phyloP scores from a whole-genome alignment of 1,140 invertebrate genomes.

The Tachypleus tridentatus region DNA sequence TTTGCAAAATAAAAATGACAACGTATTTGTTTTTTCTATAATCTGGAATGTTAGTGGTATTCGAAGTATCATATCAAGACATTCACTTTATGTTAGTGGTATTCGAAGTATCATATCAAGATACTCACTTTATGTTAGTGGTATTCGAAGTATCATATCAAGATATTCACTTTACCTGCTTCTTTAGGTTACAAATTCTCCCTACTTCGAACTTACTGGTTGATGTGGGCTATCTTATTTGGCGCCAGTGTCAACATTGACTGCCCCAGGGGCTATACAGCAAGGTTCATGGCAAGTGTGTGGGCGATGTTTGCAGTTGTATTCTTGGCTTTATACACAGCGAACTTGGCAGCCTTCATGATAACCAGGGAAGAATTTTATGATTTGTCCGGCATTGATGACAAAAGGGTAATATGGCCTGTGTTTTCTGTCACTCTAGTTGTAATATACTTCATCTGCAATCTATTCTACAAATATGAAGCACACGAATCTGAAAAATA shows the following conservation, averaged over 20 bases:
- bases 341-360: slow-evolving; percentile 98
- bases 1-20: too few species aligned
- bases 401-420: slow-evolving; percentile 45
- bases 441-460: too few species aligned
- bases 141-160: too few species aligned
- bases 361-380: slow-evolving; percentile 96
- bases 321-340: slow-evolving; percentile 85
- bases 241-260: slow-evolving; percentile 93
- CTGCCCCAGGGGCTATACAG: slow-evolving; percentile 83
- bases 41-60: too few species aligned
- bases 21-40: too few species aligned
- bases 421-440: background rate
- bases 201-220: slow-evolving; percentile 91
- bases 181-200: slow-evolving; percentile 63
- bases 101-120: too few species aligned
- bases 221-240: slow-evolving; percentile 97
- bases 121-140: background rate
- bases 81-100: too few species aligned
- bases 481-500: too few species aligned
- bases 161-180: background rate
- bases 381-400: slow-evolving; percentile 84
- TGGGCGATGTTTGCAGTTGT: slow-evolving; percentile 97
- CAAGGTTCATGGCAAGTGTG: slow-evolving; percentile 88
- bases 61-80: too few species aligned
- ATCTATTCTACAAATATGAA: too few species aligned